phyloP scores from a whole-genome alignment of 2,113 vertebrate species.

The Cynopterus brachyotis region DNA sequence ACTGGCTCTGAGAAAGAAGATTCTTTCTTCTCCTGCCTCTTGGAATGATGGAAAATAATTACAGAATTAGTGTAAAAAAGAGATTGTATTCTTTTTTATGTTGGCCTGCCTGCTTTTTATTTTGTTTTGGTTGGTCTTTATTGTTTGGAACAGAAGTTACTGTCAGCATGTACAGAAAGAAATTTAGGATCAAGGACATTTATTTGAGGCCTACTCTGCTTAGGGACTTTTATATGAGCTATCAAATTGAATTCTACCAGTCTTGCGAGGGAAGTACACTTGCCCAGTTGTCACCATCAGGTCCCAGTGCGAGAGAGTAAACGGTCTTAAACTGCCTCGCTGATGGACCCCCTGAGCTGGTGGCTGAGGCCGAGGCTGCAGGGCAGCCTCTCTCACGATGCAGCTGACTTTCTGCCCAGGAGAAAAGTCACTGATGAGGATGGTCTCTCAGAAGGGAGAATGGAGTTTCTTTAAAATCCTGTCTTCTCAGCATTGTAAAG shows the following conservation, averaged over 20 bases:
- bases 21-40: neutral
- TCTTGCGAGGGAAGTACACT: rapidly evolving
- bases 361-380: neutral
- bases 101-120: neutral
- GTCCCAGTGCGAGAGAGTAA: rapidly evolving
- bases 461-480: neutral
- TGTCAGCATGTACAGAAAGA: neutral
- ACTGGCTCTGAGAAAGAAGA: neutral
- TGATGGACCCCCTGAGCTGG: rapidly evolving
- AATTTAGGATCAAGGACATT: neutral
- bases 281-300: rapidly evolving
- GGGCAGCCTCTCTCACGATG: neutral
- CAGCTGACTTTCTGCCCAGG: neutral
- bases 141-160: neutral
- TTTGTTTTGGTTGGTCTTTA: neutral
- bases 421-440: neutral
- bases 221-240: rapidly evolving
- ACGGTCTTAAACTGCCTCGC: too few relatives aligned
- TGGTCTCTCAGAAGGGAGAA: neutral
- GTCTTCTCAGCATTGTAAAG: neutral
- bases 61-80: neutral
- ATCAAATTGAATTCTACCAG: neutral
- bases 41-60: neutral
- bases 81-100: neutral
- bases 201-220: neutral